Evolutionary conservation across 2,797 vertebrate species (phyloP).

Genomic region (Ctenopoma multispine): DNA sequence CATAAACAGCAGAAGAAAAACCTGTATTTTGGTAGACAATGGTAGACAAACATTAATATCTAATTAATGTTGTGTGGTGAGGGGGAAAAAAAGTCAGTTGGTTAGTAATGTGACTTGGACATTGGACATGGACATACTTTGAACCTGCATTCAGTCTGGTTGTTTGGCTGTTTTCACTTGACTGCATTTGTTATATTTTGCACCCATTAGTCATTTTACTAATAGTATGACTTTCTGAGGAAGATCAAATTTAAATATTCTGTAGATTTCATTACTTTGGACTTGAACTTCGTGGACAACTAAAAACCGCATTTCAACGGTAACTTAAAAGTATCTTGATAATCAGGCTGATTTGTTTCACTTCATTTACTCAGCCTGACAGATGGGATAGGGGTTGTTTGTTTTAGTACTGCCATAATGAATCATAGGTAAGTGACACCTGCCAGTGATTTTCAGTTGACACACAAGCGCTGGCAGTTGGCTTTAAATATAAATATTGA

Average conservation of each 20-base stretch:
- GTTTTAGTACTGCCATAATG: not conserved
- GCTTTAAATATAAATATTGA: no score
- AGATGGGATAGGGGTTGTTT: not conserved
- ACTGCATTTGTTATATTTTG: no score
- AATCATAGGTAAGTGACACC: not conserved
- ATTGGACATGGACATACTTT: no score
- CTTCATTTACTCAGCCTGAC: not conserved
- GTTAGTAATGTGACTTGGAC: not conserved
- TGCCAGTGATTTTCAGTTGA: not conserved
- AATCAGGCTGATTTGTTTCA: not conserved
- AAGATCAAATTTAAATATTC: no score
- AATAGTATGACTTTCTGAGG: no score
- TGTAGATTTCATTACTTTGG: not conserved
- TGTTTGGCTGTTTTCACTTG: no score
- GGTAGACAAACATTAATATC: no score
- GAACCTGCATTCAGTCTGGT: no score
- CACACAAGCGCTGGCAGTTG: not conserved
- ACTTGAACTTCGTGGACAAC: not conserved
- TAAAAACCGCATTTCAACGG: not conserved
- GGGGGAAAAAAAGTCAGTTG: not conserved
- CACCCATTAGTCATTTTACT: no score
- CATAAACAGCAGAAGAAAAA: not conserved
- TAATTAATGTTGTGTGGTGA: no score
- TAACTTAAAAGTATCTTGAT: not conserved
- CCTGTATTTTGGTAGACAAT: not conserved